Evolutionary conservation across 1,140 invertebrate species (phyloP).

Genomic region (Euwallacea similis): DNA sequence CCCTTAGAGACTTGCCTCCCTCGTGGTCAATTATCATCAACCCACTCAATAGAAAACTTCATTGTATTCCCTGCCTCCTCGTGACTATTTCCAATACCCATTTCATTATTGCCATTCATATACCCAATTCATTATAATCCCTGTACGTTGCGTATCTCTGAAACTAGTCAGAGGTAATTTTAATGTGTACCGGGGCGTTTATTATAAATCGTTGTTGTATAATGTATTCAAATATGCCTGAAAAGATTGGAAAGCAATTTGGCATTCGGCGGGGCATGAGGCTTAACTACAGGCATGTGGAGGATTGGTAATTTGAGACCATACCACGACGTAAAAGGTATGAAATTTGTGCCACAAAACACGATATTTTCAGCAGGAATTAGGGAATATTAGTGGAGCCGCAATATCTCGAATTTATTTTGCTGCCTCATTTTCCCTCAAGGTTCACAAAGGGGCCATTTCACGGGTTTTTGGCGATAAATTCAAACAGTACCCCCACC

Average conservation of each 20-base stretch:
- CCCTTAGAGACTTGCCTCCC: no score
- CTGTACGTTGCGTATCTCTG: not conserved
- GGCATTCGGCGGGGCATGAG: not conserved
- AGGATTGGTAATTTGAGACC: no score
- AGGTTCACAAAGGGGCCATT: no score
- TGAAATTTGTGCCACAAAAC: no score
- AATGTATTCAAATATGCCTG: slow-evolving; percentile 10
- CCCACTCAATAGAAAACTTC: not conserved
- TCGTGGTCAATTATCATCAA: not conserved
- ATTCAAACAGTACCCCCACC: no score
- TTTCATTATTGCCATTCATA: no score
- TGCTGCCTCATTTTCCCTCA: no score
- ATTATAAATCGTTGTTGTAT: slow-evolving; percentile 14
- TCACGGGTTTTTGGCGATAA: no score
- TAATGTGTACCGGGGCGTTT: slow-evolving; percentile 14
- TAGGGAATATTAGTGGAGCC: no score
- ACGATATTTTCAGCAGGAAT: no score
- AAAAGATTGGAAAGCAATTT: slow-evolving; percentile 4
- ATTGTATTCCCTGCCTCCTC: slow-evolving; percentile 18
- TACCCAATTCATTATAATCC: slow-evolving; percentile 14
- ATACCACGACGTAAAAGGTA: no score
- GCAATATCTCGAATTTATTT: no score
- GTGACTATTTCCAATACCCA: slow-evolving; percentile 14
- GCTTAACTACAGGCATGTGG: not conserved
- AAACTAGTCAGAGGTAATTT: slow-evolving; percentile 1